Base-by-base conservation (phyloP, 1,140 invertebrate genomes). In the Hermetia illucens region DNA sequence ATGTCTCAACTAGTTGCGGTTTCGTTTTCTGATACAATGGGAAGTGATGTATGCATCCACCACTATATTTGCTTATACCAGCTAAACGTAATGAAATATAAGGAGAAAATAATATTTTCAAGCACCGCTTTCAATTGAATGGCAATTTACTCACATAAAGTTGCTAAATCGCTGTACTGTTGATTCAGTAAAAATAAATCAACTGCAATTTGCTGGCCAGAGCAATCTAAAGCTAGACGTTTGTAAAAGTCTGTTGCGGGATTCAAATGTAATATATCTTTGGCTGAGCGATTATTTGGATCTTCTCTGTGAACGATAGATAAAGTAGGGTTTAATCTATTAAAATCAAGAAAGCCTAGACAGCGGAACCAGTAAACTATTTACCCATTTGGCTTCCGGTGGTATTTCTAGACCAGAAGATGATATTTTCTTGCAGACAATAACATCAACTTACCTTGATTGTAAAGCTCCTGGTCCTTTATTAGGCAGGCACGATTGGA, bases 161-260 rank as follows among this genome's bases (percentile, higher is more conserved):
- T 89, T 10, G 93, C 87, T 38, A 98, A 64, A 67, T 99, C 96
- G 39, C 82, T 77, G 61, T 95, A 96, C 55, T 94, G 85, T 32
- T 81, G 78, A 62, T 90, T 94, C 13, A 98, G 63, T 45, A 96
- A 63, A 66, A 98, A 98, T 44, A 98, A 53, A 65, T 99, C 95
- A 15, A 98, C 84, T 20, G 90, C 85, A 34, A 98, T 81, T 63
- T 99, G 95, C 48, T 94, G 89, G 5, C 81, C 87, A 41, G 89
- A 95, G 59, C 91, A 98, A 55, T 98, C 93, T 5, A 99, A 61
- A 5, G 94, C 91, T 24, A 96, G 64, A 40, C 91, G 80, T 65
- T 98, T 98, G 62, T 98, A 99, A 65, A 97, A 99, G 65, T 99
- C 96, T 10, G 87, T 97, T 1, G 84, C 84, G 15, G 94, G 94